phyloP scores from a whole-genome alignment of 2,888 invertebrate genomes.

The Eugnorisma glareosa region DNA sequence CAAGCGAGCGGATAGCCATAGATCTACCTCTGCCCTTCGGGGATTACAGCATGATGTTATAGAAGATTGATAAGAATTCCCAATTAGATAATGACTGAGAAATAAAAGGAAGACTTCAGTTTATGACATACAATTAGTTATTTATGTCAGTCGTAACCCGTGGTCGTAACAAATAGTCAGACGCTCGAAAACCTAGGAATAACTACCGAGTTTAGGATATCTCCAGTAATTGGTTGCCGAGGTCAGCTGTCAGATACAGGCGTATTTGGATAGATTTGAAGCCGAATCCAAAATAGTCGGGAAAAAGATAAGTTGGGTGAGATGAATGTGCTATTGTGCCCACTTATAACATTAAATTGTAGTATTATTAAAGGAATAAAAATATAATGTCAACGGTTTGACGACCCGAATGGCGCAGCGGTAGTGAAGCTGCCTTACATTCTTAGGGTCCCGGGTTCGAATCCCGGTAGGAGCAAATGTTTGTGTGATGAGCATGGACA shows the following conservation, averaged over 20 bases:
- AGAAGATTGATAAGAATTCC: not conserved
- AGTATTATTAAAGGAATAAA: not conserved
- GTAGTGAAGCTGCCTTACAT: too few relatives aligned
- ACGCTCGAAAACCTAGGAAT: slow-evolving; percentile 29
- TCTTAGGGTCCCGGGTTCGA: too few relatives aligned
- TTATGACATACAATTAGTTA: slow-evolving; percentile 7
- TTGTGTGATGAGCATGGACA: too few relatives aligned
- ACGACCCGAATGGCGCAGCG: too few relatives aligned
- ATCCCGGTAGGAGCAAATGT: too few relatives aligned
- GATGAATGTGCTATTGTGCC: not conserved
- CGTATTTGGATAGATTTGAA: slow-evolving; percentile 37
- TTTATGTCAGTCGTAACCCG: not conserved
- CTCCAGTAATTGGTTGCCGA: slow-evolving; percentile 43
- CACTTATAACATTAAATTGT: not conserved
- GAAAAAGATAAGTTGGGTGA: slow-evolving; percentile 6
- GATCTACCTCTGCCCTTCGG: not conserved
- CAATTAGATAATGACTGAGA: not conserved
- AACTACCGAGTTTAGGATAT: slow-evolving; percentile 40
- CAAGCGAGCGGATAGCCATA: too few relatives aligned
- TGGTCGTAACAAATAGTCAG: not conserved
- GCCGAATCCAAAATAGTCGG: slow-evolving; percentile 13
- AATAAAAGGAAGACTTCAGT: not conserved
- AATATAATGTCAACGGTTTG: too few relatives aligned
- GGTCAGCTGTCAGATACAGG: slow-evolving; percentile 45
- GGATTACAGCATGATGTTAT: not conserved